Percentiles rank a stretch among this genome's conserved stretches.
Evolutionary conservation across 2,888 invertebrate species (phyloP).

Genomic region (Leptinotarsa haldemani): DNA sequence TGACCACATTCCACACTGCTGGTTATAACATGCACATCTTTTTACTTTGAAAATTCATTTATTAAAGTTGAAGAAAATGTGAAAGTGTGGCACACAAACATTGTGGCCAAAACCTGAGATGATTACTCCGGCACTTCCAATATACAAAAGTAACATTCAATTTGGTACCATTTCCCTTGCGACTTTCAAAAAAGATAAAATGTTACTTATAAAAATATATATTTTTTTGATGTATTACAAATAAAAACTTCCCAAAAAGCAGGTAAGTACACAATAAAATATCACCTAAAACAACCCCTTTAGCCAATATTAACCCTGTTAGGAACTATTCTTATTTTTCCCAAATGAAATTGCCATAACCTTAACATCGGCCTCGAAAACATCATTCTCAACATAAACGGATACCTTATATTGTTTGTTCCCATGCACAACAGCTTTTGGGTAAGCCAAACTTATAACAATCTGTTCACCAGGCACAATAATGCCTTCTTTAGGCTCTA

Average conservation of each 20-base stretch:
- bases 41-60: too few relatives aligned
- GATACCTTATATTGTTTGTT: constrained; percentile 48
- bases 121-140: too few relatives aligned
- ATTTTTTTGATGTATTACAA: not conserved
- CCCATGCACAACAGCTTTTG: constrained; percentile 28
- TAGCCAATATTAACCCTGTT: too few relatives aligned
- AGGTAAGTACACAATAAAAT: not conserved
- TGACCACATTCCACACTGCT: too few relatives aligned
- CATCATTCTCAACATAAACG: constrained; percentile 56
- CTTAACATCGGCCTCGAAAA: constrained; percentile 55
- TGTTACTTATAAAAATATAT: not conserved
- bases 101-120: too few relatives aligned
- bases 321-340: not conserved
- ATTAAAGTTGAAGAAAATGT: too few relatives aligned
- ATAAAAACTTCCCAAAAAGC: not conserved
- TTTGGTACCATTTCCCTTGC: too few relatives aligned
- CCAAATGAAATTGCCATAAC: constrained; percentile 31
- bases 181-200: not conserved
- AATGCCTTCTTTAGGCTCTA: constrained; percentile 48
- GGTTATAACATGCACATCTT: too few relatives aligned
- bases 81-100: too few relatives aligned
- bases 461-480: constrained; percentile 49
- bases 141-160: too few relatives aligned
- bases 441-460: constrained; percentile 50
- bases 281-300: not conserved